Conservation (phyloP, 1,140 invertebrate genomes). For the Bombus difficillimus region DNA sequence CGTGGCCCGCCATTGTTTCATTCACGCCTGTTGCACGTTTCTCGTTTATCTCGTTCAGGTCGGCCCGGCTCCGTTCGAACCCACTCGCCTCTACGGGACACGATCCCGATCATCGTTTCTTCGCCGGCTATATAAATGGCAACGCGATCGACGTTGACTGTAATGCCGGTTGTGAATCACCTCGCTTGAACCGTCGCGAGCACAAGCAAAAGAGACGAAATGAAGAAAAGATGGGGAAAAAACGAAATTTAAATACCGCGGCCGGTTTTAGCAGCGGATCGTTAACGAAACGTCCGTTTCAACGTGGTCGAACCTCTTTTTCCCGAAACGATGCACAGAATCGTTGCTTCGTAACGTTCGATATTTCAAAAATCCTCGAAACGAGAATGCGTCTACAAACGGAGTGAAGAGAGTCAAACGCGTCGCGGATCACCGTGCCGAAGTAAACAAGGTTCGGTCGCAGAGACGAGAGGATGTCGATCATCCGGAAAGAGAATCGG, state of each 20-base stretch:
- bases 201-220: background rate
- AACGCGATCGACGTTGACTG: conserved; percentile 40
- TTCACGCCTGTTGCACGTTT: conserved; percentile 72
- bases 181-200: background rate
- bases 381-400: background rate
- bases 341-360: background rate
- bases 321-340: background rate
- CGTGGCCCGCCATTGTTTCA: conserved; percentile 72
- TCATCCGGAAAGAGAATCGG: background rate
- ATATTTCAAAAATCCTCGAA: conserved; percentile 20
- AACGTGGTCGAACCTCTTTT: conserved; percentile 6
- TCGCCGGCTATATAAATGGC: conserved; percentile 15
- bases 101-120: conserved; percentile 1
- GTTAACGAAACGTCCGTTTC: conserved; percentile 13
- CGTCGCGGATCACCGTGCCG: background rate
- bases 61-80: conserved; percentile 19
- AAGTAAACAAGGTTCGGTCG: conserved; percentile 1
- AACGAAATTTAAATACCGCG: conserved; percentile 35
- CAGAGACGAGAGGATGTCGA: background rate
- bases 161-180: conserved; percentile 31
- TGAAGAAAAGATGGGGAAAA: background rate
- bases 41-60: conserved; percentile 65
- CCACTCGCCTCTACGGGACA: background rate
- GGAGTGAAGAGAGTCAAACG: conserved; percentile 14
- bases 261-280: conserved; percentile 23